These are phyloP conservation scores for Chrysemys picta DNA, from an alignment of 2,113 vertebrate genomes.

Conservation along the genomic window DNA sequence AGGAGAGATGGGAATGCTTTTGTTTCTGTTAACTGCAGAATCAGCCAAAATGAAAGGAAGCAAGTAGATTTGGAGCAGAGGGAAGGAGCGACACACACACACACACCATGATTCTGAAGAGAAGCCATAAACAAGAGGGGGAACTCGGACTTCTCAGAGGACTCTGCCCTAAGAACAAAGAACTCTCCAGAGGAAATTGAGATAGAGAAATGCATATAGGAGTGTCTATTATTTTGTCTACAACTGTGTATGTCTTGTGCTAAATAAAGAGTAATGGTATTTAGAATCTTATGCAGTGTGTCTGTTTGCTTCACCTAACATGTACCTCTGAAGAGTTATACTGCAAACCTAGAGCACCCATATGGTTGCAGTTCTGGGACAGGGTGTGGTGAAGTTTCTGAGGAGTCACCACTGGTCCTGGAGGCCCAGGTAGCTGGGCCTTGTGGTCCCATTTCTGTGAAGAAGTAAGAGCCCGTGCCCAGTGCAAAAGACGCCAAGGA, in stretches of 20 bases:
- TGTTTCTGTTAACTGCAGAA: too few relatives aligned
- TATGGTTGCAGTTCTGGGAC: neutral
- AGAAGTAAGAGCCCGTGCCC: too few relatives aligned
- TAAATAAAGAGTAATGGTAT: neutral
- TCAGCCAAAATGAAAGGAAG: too few relatives aligned
- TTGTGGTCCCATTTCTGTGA: too few relatives aligned
- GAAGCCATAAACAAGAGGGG: neutral
- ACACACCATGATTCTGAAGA: neutral
- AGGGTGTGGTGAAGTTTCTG: neutral
- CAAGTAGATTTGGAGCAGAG: too few relatives aligned
- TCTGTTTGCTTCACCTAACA: neutral
- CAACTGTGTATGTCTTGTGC: neutral
- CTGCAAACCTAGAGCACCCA: neutral
- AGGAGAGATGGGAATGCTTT: too few relatives aligned
- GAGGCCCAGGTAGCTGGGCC: too few relatives aligned
- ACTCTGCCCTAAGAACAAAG: neutral
- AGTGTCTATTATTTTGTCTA: neutral
- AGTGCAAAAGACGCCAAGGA: too few relatives aligned
- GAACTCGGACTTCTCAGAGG: neutral
- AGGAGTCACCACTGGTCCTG: too few relatives aligned
- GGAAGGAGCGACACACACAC: too few relatives aligned
- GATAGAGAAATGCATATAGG: neutral
- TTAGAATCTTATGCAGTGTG: neutral
- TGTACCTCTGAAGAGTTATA: neutral
- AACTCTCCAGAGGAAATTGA: neutral